Base-by-base conservation (phyloP, 2,888 invertebrate species). In the Oxytorus armatus region DNA sequence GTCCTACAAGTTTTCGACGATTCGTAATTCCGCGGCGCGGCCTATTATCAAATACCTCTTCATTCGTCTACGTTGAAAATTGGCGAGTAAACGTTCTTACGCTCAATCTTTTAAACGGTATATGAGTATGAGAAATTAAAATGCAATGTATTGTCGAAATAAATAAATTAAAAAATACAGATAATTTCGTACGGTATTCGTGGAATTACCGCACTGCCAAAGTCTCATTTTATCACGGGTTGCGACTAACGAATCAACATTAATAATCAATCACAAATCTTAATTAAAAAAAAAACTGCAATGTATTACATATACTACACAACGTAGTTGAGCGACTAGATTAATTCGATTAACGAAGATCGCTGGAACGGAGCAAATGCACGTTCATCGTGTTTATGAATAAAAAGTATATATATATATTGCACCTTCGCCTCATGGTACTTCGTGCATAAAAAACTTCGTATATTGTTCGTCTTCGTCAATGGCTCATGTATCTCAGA, bases 291-390 rank as follows among this genome's bases (percentile, higher is more conserved):
- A 25, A 10, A 69, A 77, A 77, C 42, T 53, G 25, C 73, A 73
- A 78, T 7, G 8, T 36, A 29, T 49, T 55, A 49, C 57, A 57
- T 65, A 61, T 65, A 77, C 16, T 63, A 74, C 74, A 29, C 57
- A 49, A 77, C 72, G 74, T 63, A 61, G 76, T 76, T 79, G 78
- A 59, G 66, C 66, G 83, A 83, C 84, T 83, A 83, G 82, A 79
- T 77, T 73, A 61, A 79, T 76, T 82, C 66, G 78, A 75, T 81
- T 68, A 73, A 82, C 63, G 63, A 78, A 69, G 23, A 55, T 72
- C 21, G 53, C 59, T 79, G 55, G 44, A 47, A 29, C 68, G 65
- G 49, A 78, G 76, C 51, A 47, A 63, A 63, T 55, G 14, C 36
- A 61, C 57, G 29, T 47, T 36, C 51, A 70, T 63, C 68, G 57